Conservation (phyloP, 2,797 vertebrate species). For the Spheniscus humboldti region DNA sequence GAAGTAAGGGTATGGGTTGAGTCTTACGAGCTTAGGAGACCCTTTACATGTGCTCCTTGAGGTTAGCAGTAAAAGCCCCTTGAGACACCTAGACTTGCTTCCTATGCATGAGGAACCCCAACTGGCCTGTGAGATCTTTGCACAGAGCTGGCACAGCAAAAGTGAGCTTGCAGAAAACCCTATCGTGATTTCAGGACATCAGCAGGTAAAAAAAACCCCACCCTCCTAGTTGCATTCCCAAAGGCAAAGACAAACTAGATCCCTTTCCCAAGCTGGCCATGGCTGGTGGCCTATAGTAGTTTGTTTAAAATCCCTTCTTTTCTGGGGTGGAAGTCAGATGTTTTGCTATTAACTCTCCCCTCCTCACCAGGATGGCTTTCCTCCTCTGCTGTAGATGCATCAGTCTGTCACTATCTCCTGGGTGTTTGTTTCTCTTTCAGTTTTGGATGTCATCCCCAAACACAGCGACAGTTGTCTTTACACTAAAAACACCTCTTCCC, state of each 20-base stretch:
- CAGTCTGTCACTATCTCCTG: not conserved
- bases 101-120: not conserved
- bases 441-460: not conserved
- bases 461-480: not conserved
- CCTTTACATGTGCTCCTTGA: not conserved
- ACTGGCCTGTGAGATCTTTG: rapidly evolving
- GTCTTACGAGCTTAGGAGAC: not conserved
- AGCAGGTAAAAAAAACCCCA: not conserved
- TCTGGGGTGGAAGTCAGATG: not conserved
- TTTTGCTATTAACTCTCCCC: not conserved
- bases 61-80: not conserved
- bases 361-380: not conserved
- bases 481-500: not conserved
- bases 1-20: not conserved
- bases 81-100: not conserved
- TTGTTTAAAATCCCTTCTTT: not conserved
- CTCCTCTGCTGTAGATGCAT: not conserved
- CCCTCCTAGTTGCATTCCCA: not conserved
- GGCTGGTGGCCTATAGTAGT: not conserved
- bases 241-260: not conserved
- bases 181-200: not conserved
- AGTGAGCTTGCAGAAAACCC: not conserved
- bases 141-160: not conserved
- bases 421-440: not conserved
- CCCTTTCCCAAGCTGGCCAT: not conserved